Evolutionary conservation across 2,113 vertebrate genomes (phyloP), one percentile per base, ranked within the genome.

Genomic region (Nesogale talazaci): DNA sequence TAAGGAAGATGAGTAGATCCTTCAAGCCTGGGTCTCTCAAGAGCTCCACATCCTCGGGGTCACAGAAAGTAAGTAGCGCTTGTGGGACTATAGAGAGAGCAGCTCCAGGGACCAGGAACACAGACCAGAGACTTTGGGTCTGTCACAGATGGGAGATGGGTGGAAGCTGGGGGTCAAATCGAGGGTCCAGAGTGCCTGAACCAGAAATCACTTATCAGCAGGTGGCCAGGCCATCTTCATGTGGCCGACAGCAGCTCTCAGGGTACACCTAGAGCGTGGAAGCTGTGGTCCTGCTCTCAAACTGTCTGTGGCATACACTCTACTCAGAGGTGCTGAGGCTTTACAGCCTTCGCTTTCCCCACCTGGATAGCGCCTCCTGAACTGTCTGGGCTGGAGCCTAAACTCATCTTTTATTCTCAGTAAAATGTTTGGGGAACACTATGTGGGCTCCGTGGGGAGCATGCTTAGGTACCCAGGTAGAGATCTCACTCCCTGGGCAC

Each of bases 1-100:
- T 97, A 77, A 97, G 94, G 74, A 97, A 98, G 88, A 98, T 98
- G 82, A 98, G 98, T 46, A 98, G 99, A 3, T 99, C 98, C 77
- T 98, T 99, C 95, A 99, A 98, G 97, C 98, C 98, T 70, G 95
- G 98, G 42, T 99, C 99, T 0, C 98, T 99, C 96, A 99, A 98
- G 97, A 99, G 99, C 88, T 98, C 98, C 63, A 77, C 98, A 1
- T 99, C n/a, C n/a, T n/a, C 99, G 4, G 99, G 98, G 93, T 99
- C 99, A 0, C 99, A 99, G 97, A 99, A 98, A 99, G 99, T 99
- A 98, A 98, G 99, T 96, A 82, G 91, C n/a, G 36, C 11, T 9
- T 29, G 65, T 16, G 4, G n/a, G 70, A 52, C 46, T 52, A 7
- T 12, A 6, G 9, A 52, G 46, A 52, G 46, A 12, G 9, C 46